phyloP scores from a whole-genome alignment of 2,113 vertebrate species.

The Python bivittatus region DNA sequence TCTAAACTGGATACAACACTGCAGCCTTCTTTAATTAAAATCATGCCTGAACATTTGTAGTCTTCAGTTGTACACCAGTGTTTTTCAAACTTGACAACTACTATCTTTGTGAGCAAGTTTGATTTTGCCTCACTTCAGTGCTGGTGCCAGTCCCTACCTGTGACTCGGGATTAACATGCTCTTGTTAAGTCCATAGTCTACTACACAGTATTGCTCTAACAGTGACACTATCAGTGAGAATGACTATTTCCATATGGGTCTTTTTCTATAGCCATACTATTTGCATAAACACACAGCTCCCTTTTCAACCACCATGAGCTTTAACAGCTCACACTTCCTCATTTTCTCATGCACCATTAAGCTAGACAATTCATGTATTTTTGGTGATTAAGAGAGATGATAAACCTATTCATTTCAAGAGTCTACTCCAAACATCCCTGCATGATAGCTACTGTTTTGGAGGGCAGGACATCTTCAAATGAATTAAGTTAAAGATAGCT shows the following conservation, averaged over 20 bases:
- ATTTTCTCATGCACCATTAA: not conserved
- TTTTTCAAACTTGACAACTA: not conserved
- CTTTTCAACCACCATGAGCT: not conserved
- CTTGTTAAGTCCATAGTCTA: not conserved
- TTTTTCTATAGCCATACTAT: not conserved
- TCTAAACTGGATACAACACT: not conserved
- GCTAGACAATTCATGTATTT: not conserved
- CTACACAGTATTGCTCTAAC: not conserved
- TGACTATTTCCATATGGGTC: not conserved
- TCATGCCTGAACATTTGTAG: not conserved
- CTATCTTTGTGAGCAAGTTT: not conserved
- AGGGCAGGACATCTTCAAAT: not conserved
- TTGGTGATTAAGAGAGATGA: not conserved
- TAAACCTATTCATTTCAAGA: not conserved
- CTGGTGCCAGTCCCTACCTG: not conserved
- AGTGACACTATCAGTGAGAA: not conserved
- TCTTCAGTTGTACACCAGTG: not conserved
- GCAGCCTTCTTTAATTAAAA: not conserved
- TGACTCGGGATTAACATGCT: not conserved
- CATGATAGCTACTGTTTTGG: not conserved
- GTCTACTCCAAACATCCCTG: not conserved
- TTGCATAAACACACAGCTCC: not conserved
- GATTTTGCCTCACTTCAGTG: not conserved
- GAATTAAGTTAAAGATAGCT: not conserved
- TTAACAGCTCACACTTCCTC: not conserved